A percentile compares a stretch with the other conserved stretches of the same genome.
Conservation (phyloP, 2,888 invertebrate genomes). For the Schizaphis graminum region DNA sequence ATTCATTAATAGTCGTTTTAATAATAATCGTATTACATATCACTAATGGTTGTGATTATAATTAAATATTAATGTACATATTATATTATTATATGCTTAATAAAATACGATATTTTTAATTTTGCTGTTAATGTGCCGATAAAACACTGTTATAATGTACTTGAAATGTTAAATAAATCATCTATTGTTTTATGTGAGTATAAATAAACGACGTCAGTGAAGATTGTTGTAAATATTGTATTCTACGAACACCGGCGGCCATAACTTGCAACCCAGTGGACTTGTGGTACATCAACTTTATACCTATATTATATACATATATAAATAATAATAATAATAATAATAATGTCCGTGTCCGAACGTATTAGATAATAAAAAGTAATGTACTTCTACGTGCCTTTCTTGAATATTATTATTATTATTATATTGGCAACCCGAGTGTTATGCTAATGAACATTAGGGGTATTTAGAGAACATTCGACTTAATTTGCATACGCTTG, state of each 20-base stretch:
- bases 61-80: neutral
- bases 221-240: slow-evolving; percentile 39
- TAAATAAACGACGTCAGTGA: slow-evolving; percentile 30
- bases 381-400: slow-evolving; percentile 24
- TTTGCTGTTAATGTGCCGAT: neutral
- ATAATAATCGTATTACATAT: neutral
- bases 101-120: neutral
- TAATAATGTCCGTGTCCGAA: neutral
- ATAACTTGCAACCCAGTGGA: slow-evolving; percentile 18
- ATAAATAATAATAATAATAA: slow-evolving; percentile 17
- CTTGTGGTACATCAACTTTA: neutral
- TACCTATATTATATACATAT: neutral
- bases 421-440: slow-evolving; percentile 28
- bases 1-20: neutral
- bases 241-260: slow-evolving; percentile 47
- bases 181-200: slow-evolving; percentile 25
- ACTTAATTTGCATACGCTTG: slow-evolving; percentile 31
- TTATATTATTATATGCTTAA: neutral
- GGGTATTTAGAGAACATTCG: slow-evolving; percentile 19
- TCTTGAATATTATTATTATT: slow-evolving; percentile 8
- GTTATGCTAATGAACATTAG: slow-evolving; percentile 49
- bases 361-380: slow-evolving; percentile 39
- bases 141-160: slow-evolving; percentile 1
- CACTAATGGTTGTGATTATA: neutral
- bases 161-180: slow-evolving; percentile 29